Evolutionary conservation across 2,113 vertebrate species (phyloP).

Genomic region (Nannospalax galili): DNA sequence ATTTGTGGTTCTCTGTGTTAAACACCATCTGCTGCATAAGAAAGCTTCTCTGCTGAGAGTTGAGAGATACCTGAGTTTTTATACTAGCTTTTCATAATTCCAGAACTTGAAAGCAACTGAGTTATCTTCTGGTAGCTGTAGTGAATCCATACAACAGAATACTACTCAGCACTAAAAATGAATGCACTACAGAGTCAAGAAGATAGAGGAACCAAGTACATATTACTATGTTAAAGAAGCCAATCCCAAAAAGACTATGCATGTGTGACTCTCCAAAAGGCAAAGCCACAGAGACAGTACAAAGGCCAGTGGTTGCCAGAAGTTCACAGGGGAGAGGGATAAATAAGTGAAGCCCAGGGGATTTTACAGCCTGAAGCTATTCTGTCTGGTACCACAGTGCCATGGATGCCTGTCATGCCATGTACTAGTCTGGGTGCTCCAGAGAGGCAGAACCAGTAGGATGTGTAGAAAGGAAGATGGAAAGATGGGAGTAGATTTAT

Average conservation of each 20-base stretch:
- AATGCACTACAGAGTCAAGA: not conserved
- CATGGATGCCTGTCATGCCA: not conserved
- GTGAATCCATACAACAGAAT: not conserved
- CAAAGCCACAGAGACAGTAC: not conserved
- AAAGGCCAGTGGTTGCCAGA: not conserved
- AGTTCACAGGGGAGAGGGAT: not conserved
- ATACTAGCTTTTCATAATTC: conserved; percentile 5
- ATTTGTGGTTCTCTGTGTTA: too few species aligned
- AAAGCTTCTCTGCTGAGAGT: too few species aligned
- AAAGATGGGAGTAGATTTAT: not conserved
- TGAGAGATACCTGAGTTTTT: not conserved
- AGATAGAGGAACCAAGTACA: not conserved
- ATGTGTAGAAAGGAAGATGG: not conserved
- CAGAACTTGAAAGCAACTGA: not conserved
- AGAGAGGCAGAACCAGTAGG: not conserved
- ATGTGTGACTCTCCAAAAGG: not conserved
- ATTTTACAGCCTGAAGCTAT: not conserved
- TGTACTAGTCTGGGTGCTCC: not conserved
- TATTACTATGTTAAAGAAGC: conserved; percentile 28
- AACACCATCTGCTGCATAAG: too few species aligned
- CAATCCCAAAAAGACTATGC: not conserved
- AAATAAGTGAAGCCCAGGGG: not conserved
- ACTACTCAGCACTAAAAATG: not conserved
- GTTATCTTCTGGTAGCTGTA: not conserved
- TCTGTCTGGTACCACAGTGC: not conserved